Evolutionary conservation across 1,140 invertebrate genomes (phyloP).

Genomic region (Tachypleus tridentatus): DNA sequence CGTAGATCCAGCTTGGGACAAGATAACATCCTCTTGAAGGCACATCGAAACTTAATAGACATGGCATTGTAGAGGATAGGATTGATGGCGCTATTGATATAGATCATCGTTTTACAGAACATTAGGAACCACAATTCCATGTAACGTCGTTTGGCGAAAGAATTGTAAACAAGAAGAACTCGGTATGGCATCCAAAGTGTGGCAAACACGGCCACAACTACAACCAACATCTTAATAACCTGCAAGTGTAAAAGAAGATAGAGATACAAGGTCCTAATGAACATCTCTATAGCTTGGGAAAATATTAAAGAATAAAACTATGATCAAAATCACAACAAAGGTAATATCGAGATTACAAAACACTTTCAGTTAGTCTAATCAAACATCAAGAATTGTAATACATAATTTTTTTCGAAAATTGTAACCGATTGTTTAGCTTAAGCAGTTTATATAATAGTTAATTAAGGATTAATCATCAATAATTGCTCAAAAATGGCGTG

Average conservation of each 20-base stretch:
- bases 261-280: too few species aligned
- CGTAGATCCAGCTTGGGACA: slow-evolving; percentile 14
- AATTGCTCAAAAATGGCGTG: too few species aligned
- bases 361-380: too few species aligned
- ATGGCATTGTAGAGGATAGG: slow-evolving; percentile 27
- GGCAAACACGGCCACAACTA: slow-evolving; percentile 48
- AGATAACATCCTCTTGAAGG: slow-evolving; percentile 22
- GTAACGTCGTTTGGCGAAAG: slow-evolving; percentile 40
- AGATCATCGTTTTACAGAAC: slow-evolving; percentile 49
- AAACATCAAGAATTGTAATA: too few species aligned
- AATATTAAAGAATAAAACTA: too few species aligned
- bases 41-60: slow-evolving; percentile 24
- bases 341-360: too few species aligned
- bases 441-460: too few species aligned
- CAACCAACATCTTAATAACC: slow-evolving; percentile 52
- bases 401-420: too few species aligned
- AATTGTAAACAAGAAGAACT: slow-evolving; percentile 50
- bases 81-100: slow-evolving; percentile 42
- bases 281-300: too few species aligned
- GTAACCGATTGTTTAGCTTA: too few species aligned
- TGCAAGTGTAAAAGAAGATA: slow-evolving; percentile 26
- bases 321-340: too few species aligned
- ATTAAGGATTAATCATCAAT: too few species aligned
- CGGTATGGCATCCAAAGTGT: slow-evolving; percentile 50
- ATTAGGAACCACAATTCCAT: slow-evolving; percentile 51